These are phyloP conservation scores for Trematomus bernacchii DNA, from an alignment of 2,797 vertebrate species.

Conservation along the genomic window DNA sequence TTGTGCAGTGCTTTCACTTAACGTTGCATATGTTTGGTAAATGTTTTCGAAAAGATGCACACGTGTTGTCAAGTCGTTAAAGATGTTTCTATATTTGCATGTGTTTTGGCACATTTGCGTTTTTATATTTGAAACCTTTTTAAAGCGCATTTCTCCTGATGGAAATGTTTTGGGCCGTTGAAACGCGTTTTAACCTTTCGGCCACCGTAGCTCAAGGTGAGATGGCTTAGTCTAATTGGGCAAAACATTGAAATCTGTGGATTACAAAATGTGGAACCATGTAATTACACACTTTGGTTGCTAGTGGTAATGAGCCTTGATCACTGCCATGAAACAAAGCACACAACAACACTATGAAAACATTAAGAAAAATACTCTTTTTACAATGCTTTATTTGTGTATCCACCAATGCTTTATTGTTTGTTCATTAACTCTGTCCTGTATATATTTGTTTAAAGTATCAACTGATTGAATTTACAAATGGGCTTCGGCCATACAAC, in stretches of 20 bases:
- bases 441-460: constrained; percentile 16
- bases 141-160: too few species aligned
- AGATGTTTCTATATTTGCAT: too few species aligned
- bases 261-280: not conserved
- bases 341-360: not conserved
- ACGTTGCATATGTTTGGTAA: too few species aligned
- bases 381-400: not conserved
- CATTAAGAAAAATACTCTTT: not conserved
- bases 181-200: too few species aligned
- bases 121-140: too few species aligned
- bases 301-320: not conserved
- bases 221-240: not conserved
- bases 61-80: too few species aligned
- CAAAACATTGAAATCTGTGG: not conserved
- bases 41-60: too few species aligned
- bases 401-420: constrained; percentile 3
- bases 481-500: not conserved
- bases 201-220: too few species aligned
- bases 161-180: too few species aligned
- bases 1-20: too few species aligned
- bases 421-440: constrained; percentile 6
- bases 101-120: too few species aligned
- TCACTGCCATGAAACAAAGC: not conserved
- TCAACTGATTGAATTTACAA: not conserved
- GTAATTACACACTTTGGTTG: not conserved